Conservation (phyloP, 2,113 vertebrate species). For the Budorcas taxicolor region DNA sequence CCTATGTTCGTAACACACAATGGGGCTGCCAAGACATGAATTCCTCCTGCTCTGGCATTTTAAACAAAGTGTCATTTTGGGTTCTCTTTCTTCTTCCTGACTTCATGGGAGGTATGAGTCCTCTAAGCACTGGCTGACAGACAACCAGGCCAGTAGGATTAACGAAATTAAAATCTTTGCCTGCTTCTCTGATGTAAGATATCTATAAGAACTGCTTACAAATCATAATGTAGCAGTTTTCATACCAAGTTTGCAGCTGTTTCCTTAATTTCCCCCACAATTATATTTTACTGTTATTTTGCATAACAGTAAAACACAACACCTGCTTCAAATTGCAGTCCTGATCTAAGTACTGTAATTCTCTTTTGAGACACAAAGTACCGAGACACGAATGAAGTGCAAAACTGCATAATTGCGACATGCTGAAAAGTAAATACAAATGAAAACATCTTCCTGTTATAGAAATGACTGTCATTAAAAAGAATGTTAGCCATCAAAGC, state of each 20-base stretch:
- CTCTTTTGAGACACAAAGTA: conserved; percentile 81
- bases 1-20: neutral
- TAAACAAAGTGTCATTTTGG: neutral
- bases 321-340: conserved; percentile 83
- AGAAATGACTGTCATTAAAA: conserved; percentile 81
- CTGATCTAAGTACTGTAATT: conserved; percentile 78
- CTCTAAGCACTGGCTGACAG: conserved; percentile 13
- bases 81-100: conserved; percentile 21
- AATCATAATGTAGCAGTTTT: conserved; percentile 68
- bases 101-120: neutral
- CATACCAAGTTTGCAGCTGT: conserved; percentile 82
- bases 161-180: conserved; percentile 51
- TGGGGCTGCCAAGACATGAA: neutral
- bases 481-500: conserved; percentile 76
- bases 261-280: conserved; percentile 81
- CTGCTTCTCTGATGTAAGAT: conserved; percentile 38
- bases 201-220: conserved; percentile 69
- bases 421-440: conserved; percentile 84
- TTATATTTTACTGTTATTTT: conserved; percentile 85
- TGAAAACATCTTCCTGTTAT: conserved; percentile 81
- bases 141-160: conserved; percentile 53
- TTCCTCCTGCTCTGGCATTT: neutral
- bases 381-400: conserved; percentile 60
- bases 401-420: conserved; percentile 78
- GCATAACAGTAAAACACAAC: conserved; percentile 85